These are phyloP conservation scores for Nothobranchius furzeri DNA, from an alignment of 2,113 vertebrate genomes.

Conservation along the genomic window DNA sequence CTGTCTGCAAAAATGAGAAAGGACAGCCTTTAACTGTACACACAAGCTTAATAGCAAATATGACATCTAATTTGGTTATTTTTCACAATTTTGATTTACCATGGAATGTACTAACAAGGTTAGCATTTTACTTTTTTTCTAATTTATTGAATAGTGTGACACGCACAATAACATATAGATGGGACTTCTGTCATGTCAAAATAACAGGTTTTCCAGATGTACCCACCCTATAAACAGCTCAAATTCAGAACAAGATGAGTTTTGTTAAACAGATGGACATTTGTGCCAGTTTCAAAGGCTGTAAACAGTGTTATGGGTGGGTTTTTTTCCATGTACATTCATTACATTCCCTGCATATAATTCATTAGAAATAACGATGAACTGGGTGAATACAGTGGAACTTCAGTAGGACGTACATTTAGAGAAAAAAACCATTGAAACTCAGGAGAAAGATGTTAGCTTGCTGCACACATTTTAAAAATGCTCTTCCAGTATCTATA, in stretches of 20 bases:
- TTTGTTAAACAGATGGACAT: conserved; percentile 20
- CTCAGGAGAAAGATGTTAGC: background rate
- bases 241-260: conserved; percentile 14
- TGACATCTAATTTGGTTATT: conserved; percentile 6
- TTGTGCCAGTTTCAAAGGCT: conserved; percentile 45
- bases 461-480: background rate
- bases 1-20: conserved; percentile 13
- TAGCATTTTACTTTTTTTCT: conserved; percentile 3
- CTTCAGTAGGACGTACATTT: conserved; percentile 13
- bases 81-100: background rate
- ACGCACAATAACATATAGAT: conserved; percentile 3
- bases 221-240: background rate
- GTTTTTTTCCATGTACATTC: conserved; percentile 52
- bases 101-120: conserved; percentile 3
- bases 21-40: conserved; percentile 28
- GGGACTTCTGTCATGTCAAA: conserved; percentile 7
- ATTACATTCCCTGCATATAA: conserved; percentile 18
- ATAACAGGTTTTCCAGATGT: conserved; percentile 7
- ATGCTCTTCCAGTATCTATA: background rate
- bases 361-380: conserved; percentile 13
- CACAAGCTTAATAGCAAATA: conserved; percentile 30
- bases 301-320: conserved; percentile 47
- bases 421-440: conserved; percentile 18
- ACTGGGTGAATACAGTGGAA: conserved; percentile 1
- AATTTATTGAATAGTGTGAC: conserved; percentile 7